Evolutionary conservation across 2,888 invertebrate genomes (phyloP).

Genomic region (Platycheirus rosarum): DNA sequence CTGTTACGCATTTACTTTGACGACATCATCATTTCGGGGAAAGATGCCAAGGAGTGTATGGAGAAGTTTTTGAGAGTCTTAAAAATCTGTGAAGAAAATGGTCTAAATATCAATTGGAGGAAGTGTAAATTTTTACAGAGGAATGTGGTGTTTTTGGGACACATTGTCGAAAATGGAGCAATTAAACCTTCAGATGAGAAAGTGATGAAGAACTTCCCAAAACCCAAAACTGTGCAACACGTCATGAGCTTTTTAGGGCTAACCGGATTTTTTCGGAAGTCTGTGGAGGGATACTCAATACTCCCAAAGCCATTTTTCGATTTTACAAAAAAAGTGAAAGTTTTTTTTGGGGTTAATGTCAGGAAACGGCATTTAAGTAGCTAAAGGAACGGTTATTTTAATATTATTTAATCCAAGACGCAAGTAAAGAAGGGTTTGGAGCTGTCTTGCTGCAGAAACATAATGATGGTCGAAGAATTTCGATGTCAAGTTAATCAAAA

Average conservation of each 20-base stretch:
- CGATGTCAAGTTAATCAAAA: too few species aligned
- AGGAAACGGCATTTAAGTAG: not conserved
- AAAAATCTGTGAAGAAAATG: not conserved
- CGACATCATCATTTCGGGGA: not conserved
- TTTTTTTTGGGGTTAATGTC: not conserved
- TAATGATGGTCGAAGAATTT: not conserved
- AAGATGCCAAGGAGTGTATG: not conserved
- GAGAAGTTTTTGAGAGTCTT: not conserved
- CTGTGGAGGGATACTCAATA: not conserved
- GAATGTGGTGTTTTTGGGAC: not conserved
- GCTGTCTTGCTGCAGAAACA: not conserved
- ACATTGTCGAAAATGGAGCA: not conserved
- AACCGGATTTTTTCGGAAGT: not conserved
- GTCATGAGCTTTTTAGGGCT: not conserved
- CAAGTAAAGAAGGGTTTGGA: too few species aligned
- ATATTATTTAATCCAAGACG: not conserved
- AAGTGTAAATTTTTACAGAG: constrained; percentile 1
- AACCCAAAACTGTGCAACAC: not conserved
- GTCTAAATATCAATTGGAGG: not conserved
- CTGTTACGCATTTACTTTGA: not conserved
- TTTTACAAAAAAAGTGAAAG: not conserved
- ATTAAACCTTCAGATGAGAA: not conserved
- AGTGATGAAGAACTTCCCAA: not conserved
- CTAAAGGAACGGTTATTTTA: not conserved
- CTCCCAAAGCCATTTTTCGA: not conserved